A percentile compares a stretch with the other conserved stretches of the same genome.
These are phyloP conservation scores for Hypocryptadius cinnamomeus DNA, from an alignment of 2,113 vertebrate species.

Conservation along the genomic window DNA sequence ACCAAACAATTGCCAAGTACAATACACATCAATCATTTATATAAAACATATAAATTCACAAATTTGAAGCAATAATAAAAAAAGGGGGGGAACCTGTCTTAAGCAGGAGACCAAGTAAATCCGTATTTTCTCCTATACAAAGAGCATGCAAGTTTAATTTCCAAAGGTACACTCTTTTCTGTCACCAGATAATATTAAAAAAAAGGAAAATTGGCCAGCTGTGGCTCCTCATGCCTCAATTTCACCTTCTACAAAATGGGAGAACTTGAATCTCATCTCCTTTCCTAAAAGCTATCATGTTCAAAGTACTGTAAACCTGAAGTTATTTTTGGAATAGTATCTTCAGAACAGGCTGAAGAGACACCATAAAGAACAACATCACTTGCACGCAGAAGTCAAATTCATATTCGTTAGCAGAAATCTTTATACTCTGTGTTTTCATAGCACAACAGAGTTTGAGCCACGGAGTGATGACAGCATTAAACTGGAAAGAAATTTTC, in stretches of 20 bases:
- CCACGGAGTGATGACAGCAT: not conserved
- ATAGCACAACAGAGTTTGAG: not conserved
- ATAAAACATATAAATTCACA: not conserved
- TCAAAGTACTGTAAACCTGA: not conserved
- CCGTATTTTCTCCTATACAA: not conserved
- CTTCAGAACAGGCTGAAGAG: not conserved
- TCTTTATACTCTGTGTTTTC: not conserved
- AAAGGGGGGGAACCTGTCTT: not conserved
- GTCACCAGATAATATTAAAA: not conserved
- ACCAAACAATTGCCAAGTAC: not conserved
- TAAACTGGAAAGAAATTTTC: not conserved
- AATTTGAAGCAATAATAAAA: not conserved
- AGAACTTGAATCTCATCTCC: not conserved
- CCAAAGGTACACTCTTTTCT: fast-evolving
- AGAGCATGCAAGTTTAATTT: not conserved
- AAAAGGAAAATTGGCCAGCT: not conserved
- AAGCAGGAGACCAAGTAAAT: not conserved
- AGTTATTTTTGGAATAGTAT: not conserved
- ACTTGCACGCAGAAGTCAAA: not conserved
- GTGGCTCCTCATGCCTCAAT: not conserved
- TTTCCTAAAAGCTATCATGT: not conserved
- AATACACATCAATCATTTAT: not conserved
- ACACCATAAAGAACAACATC: not conserved
- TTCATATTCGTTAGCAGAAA: not conserved
- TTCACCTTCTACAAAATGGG: not conserved